These are phyloP conservation scores for Archivesica marissinica DNA, from an alignment of 1,140 invertebrate genomes.

Conservation along the genomic window DNA sequence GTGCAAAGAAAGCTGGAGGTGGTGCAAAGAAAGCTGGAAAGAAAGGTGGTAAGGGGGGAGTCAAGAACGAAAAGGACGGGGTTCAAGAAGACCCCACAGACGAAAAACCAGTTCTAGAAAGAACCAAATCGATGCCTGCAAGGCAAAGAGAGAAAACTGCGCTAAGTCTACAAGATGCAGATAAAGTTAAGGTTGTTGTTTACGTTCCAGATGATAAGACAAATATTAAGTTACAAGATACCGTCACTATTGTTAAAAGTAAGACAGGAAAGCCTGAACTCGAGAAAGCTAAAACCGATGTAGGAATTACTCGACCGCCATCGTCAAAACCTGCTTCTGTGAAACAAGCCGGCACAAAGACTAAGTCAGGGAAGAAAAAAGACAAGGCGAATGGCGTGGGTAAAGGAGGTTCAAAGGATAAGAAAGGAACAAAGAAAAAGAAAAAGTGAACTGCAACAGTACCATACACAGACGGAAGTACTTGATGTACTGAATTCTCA, in stretches of 20 bases:
- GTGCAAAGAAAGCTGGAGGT: background rate
- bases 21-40: background rate
- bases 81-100: background rate
- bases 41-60: background rate
- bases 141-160: slow-evolving; percentile 40
- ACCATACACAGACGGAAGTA: background rate
- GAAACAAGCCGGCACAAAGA: background rate
- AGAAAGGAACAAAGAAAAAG: slow-evolving; percentile 40
- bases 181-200: slow-evolving; percentile 51
- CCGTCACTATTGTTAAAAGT: slow-evolving; percentile 35
- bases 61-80: slow-evolving; percentile 13
- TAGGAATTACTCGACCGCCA: background rate
- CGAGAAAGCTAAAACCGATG: slow-evolving; percentile 43
- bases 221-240: slow-evolving; percentile 43
- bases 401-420: slow-evolving; percentile 28
- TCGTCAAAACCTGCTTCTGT: slow-evolving; percentile 5
- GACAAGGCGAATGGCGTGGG: slow-evolving; percentile 4
- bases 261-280: slow-evolving; percentile 1
- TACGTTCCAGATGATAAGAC: slow-evolving; percentile 51
- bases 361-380: background rate
- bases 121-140: slow-evolving; percentile 52
- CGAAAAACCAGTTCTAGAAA: background rate
- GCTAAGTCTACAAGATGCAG: slow-evolving; percentile 48
- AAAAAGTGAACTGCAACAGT: slow-evolving; percentile 10
- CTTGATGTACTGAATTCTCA: too few relatives aligned